Percentiles rank a stretch among this genome's conserved stretches.
Conservation (phyloP, 2,888 invertebrate species). For the Bedellia somnulentella region DNA sequence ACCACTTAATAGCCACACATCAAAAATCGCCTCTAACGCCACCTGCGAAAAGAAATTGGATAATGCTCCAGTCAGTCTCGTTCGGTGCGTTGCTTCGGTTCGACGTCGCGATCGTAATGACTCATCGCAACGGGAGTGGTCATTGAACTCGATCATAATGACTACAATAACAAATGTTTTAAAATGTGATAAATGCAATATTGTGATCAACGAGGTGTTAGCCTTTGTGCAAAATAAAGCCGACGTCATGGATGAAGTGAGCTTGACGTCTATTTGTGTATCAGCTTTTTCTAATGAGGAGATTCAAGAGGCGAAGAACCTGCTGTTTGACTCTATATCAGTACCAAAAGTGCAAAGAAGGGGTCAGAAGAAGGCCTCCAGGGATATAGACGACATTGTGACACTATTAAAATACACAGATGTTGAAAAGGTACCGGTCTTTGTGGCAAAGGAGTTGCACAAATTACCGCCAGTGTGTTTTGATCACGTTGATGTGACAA, state of each 20-base stretch:
- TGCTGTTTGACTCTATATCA: slow-evolving; percentile 1
- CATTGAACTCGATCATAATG: too few species aligned
- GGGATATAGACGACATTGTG: slow-evolving; percentile 1
- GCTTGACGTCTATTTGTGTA: slow-evolving; percentile 1
- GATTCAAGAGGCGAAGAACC: background rate
- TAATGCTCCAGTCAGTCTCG: too few species aligned
- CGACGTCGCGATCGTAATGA: too few species aligned
- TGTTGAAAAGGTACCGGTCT: slow-evolving; percentile 1
- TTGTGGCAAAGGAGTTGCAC: slow-evolving; percentile 1
- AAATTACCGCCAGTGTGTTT: slow-evolving; percentile 2
- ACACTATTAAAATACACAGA: slow-evolving; percentile 1
- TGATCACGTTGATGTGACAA: slow-evolving; percentile 3
- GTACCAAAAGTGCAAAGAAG: background rate
- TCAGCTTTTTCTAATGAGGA: slow-evolving; percentile 2
- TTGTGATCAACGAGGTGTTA: too few species aligned
- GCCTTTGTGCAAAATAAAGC: background rate
- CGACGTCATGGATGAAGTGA: background rate
- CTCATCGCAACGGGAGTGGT: too few species aligned
- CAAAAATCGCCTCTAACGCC: too few species aligned
- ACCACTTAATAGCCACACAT: too few species aligned
- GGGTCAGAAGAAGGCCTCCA: background rate
- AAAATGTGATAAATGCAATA: too few species aligned
- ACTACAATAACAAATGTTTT: too few species aligned
- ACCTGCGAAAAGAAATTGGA: too few species aligned
- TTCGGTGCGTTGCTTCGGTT: too few species aligned